phyloP scores from a whole-genome alignment of 1,140 invertebrate species.

The Drosophila watanabei region DNA sequence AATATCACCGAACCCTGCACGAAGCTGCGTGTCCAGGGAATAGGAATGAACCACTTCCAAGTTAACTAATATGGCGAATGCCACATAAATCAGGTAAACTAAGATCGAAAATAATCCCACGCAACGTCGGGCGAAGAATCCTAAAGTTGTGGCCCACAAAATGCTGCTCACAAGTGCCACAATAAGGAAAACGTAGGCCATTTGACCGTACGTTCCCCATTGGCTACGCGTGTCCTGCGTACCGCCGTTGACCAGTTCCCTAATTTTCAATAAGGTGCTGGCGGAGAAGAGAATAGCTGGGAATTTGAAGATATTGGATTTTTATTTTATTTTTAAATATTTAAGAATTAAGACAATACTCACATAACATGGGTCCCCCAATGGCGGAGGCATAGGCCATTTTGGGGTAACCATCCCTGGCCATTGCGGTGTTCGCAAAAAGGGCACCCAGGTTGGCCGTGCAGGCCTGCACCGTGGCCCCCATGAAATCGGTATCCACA shows the following conservation, averaged over 20 bases:
- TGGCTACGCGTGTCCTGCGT: neutral
- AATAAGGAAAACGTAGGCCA: conserved; percentile 24
- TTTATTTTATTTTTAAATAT: neutral
- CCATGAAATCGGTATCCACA: conserved; percentile 20
- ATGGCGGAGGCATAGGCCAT: conserved; percentile 49
- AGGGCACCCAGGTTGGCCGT: conserved; percentile 16
- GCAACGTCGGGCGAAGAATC: conserved; percentile 35
- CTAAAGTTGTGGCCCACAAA: conserved; percentile 37
- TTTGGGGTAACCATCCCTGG: conserved; percentile 37
- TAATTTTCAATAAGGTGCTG: conserved; percentile 9
- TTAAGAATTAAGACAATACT: neutral
- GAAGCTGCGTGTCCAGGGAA: neutral
- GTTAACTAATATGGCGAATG: conserved; percentile 24
- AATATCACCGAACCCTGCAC: neutral
- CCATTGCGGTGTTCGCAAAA: conserved; percentile 33
- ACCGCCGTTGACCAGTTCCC: neutral
- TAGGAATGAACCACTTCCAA: conserved; percentile 23
- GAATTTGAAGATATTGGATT: neutral
- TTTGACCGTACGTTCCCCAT: conserved; percentile 21
- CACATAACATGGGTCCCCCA: conserved; percentile 42
- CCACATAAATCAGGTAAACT: conserved; percentile 15
- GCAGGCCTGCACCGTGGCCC: conserved; percentile 30
- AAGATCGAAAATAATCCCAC: conserved; percentile 23
- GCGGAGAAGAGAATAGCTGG: conserved; percentile 24
- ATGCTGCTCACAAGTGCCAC: conserved; percentile 4